Base-by-base conservation (phyloP, 2,797 vertebrate genomes). In the Ateles fusciceps region DNA sequence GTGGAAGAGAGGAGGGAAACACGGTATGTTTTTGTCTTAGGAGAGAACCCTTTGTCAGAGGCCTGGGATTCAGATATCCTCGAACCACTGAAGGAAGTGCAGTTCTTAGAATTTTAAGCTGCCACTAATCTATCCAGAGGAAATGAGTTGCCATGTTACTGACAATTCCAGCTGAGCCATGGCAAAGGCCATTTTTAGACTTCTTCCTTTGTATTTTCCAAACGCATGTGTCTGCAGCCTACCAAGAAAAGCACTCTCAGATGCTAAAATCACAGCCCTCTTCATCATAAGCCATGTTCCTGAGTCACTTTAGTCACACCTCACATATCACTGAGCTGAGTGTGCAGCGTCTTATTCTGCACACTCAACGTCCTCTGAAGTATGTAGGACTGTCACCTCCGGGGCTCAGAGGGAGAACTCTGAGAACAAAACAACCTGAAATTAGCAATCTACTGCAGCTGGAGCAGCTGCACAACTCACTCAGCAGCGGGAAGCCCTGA, bases 1-100 rank as follows among this genome's bases (percentile, higher is more conserved):
- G 98, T 46, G 61, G 94, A 95, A 98, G 79, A 97, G 52, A 75
- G 15, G 59, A 85, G 50, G 75, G 46, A 52, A 81, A 84, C 13
- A 24, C 1, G 9, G 59, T 50, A 4, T 5, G n/a, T 79, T 78
- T 52, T 42, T 30, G 26, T 30, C 75, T 89, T 55, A 46, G 71
- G 7, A 79, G 12, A 88, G 24, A 91, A 64, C 78, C 3, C 52
- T 80, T 83, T 59, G 26, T 79, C 68, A 91, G 52, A 71, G 88
- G 48, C 9, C 24, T 44, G 46, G 12, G 22, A 6, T 79, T 79
- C 71, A 46, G 72, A 48, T 44, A 6, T 59, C 48, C 48, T 17
- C 33, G 46, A 33, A 33, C 24, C 50, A 30, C 17, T 4, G 21
- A n/a, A 72, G 50, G 36, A 79, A 59, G 10, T 2, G 10, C 14